Evolutionary conservation across 2,888 invertebrate species (phyloP).

Genomic region (Brachylomia viminalis): DNA sequence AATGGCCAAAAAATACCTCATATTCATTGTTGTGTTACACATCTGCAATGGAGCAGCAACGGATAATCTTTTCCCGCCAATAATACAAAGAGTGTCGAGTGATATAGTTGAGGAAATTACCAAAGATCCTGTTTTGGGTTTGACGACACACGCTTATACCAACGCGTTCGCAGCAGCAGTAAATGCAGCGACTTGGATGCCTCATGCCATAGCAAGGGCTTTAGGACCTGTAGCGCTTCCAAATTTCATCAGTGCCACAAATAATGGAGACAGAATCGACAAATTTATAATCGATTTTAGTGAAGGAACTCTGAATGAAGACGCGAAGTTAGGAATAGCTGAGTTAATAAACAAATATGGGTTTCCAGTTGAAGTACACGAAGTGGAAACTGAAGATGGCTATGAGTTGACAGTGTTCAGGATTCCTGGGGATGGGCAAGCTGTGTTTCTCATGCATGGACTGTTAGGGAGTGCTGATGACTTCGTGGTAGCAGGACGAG

Average conservation of each 20-base stretch:
- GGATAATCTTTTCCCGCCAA: neutral
- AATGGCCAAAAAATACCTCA: conserved; percentile 29
- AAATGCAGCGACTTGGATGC: conserved; percentile 41
- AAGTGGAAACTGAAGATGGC: conserved; percentile 78
- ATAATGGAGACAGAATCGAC: conserved; percentile 13
- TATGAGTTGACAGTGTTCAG: conserved; percentile 77
- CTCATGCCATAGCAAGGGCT: conserved; percentile 17
- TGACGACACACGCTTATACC: neutral
- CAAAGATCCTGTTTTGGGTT: conserved; percentile 13
- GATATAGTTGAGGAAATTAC: conserved; percentile 20
- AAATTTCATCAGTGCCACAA: neutral
- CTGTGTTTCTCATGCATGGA: conserved; percentile 83
- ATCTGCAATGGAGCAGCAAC: conserved; percentile 3
- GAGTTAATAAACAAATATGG: conserved; percentile 78
- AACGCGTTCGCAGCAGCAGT: conserved; percentile 46
- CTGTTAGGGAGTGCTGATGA: conserved; percentile 82
- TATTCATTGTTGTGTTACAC: conserved; percentile 3
- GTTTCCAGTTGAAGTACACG: conserved; percentile 73
- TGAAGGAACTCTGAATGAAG: conserved; percentile 70
- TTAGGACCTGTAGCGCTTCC: conserved; percentile 5
- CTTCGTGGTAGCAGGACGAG: conserved; percentile 78
- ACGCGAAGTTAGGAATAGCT: conserved; percentile 70
- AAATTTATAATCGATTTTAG: conserved; percentile 34
- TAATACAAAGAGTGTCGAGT: neutral
- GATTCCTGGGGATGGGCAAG: conserved; percentile 76